phyloP scores from a whole-genome alignment of 2,797 vertebrate species.

The Takifugu rubripes region DNA sequence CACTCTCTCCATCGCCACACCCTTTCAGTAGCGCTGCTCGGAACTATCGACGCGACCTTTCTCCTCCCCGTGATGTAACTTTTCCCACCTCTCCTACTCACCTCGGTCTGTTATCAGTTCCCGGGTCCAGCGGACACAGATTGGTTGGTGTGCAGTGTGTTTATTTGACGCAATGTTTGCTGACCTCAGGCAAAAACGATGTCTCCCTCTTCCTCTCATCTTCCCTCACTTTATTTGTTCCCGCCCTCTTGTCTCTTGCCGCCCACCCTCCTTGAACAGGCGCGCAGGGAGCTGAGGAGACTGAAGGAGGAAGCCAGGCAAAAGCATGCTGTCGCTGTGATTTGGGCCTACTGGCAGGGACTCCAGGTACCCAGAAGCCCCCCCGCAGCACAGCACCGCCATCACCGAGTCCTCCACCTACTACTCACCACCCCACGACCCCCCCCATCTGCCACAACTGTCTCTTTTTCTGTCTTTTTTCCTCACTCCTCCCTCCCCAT shows the following conservation, averaged over 20 bases:
- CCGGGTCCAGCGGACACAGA: conserved; percentile 16
- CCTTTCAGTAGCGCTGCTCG: conserved; percentile 22
- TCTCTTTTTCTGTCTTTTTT: neutral
- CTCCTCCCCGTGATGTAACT: conserved; percentile 24
- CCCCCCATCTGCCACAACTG: conserved; percentile 21
- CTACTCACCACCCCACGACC: conserved; percentile 26
- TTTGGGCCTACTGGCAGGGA: conserved; percentile 99
- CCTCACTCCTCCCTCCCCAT: conserved; percentile 6
- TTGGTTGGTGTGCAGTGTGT: conserved; percentile 27
- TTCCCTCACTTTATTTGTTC: conserved; percentile 54
- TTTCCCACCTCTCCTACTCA: conserved; percentile 2
- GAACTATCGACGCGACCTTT: conserved; percentile 16
- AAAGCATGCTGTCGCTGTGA: conserved; percentile 97
- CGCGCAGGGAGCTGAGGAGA: conserved; percentile 95
- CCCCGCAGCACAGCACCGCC: conserved; percentile 38
- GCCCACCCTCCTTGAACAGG: conserved; percentile 80
- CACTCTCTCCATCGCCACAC: conserved; percentile 15
- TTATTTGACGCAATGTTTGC: conserved; percentile 19
- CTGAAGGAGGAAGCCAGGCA: conserved; percentile 98
- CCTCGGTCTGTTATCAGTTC: conserved; percentile 9
- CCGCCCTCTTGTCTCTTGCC: conserved; percentile 38
- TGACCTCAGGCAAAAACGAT: conserved; percentile 37
- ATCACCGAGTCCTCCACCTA: conserved; percentile 26
- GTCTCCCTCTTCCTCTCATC: conserved; percentile 44
- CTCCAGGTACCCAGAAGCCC: conserved; percentile 87